Evolutionary conservation across 2,888 invertebrate genomes (phyloP).

Genomic region (Erebia ligea): DNA sequence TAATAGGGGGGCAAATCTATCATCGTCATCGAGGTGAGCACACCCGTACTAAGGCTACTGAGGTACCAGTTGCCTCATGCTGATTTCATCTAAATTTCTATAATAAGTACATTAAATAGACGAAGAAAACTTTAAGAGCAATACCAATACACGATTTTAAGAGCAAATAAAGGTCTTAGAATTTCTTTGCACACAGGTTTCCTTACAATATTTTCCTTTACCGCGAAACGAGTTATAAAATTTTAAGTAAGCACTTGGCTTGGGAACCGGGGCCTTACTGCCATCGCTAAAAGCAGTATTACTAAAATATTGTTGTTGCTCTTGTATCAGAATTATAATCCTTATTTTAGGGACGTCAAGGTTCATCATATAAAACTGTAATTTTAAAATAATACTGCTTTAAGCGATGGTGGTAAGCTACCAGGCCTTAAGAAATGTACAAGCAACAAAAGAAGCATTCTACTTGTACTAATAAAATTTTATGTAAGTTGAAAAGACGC

Average conservation of each 20-base stretch:
- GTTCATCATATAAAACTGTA: too few species aligned
- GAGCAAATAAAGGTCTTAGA: constrained; percentile 30
- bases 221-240: constrained; percentile 35
- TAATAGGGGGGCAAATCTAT: too few species aligned
- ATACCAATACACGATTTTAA: constrained; percentile 24
- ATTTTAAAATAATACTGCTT: too few species aligned
- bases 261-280: constrained; percentile 32
- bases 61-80: too few species aligned
- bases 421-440: constrained; percentile 29
- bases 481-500: constrained; percentile 37
- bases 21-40: too few species aligned
- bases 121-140: constrained; percentile 20
- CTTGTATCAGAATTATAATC: too few species aligned
- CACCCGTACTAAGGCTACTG: too few species aligned
- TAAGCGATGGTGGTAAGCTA: too few species aligned
- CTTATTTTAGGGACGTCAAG: too few species aligned
- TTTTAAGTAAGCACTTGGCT: constrained; percentile 42
- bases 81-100: not conserved
- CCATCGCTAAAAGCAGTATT: too few species aligned
- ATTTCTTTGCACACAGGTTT: constrained; percentile 33
- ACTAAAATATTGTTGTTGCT: too few species aligned
- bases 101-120: constrained; percentile 7
- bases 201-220: constrained; percentile 34
- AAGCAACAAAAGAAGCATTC: constrained; percentile 38
- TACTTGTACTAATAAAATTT: constrained; percentile 39